These are phyloP conservation scores for Luperina nickerlii DNA, from an alignment of 2,888 invertebrate species.

Conservation along the genomic window DNA sequence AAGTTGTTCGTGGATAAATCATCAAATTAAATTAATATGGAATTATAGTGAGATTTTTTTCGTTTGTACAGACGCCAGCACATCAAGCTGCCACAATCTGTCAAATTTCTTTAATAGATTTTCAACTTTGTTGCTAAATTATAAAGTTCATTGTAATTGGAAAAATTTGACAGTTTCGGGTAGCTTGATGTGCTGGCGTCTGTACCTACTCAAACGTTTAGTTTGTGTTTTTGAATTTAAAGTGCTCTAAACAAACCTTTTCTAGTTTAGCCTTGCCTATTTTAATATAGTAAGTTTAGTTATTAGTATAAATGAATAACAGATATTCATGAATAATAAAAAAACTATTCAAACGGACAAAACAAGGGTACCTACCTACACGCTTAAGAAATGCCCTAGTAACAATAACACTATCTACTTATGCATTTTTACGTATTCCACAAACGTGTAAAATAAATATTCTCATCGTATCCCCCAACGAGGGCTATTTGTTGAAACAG, in stretches of 20 bases:
- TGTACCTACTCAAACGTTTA: not conserved
- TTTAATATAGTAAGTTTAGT: not conserved
- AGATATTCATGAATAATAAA: not conserved
- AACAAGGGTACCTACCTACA: not conserved
- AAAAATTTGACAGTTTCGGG: too few relatives aligned
- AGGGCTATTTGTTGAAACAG: conserved; percentile 26
- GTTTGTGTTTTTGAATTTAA: not conserved
- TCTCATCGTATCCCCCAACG: conserved; percentile 20
- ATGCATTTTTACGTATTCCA: not conserved
- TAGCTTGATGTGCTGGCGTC: too few relatives aligned
- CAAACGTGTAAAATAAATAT: conserved; percentile 21
- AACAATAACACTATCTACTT: conserved; percentile 5
- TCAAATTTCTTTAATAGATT: too few relatives aligned
- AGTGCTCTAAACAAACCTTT: not conserved
- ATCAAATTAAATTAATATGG: not conserved
- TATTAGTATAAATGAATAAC: not conserved
- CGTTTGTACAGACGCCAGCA: not conserved
- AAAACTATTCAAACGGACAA: not conserved
- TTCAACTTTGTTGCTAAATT: too few relatives aligned
- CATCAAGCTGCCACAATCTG: too few relatives aligned
- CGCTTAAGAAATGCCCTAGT: too few relatives aligned
- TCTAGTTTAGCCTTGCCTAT: too few relatives aligned
- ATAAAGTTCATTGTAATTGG: too few relatives aligned
- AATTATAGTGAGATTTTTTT: not conserved
- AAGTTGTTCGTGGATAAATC: not conserved